A percentile compares a stretch with the other conserved stretches of the same genome.
Evolutionary conservation across 92 coral and sea anemone genomes (phyloP).

Genomic region (Plumapathes pennacea): DNA sequence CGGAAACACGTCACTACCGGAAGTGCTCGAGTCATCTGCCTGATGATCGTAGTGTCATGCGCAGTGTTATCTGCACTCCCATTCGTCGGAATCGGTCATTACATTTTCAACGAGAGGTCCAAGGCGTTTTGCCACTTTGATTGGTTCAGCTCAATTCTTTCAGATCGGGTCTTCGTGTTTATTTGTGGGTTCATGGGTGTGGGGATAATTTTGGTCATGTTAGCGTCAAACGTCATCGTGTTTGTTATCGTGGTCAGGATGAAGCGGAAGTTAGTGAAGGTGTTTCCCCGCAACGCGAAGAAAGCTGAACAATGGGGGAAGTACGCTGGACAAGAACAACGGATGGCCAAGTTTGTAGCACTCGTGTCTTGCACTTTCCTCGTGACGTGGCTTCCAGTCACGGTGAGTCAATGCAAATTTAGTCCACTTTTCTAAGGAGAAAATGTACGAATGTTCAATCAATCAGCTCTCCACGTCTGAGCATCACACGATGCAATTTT

Average conservation of each 20-base stretch:
- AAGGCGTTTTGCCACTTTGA: constrained; percentile 43
- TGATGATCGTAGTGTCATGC: constrained; percentile 23
- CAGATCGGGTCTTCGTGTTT: constrained; percentile 12
- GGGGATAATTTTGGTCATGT: constrained; percentile 16
- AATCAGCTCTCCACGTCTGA: no score
- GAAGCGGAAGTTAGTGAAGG: constrained; percentile 14
- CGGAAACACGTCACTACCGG: constrained; percentile 42
- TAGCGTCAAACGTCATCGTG: constrained; percentile 38
- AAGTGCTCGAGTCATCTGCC: constrained; percentile 40
- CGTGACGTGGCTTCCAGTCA: constrained; percentile 63
- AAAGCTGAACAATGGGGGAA: constrained; percentile 12
- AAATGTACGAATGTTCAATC: no score
- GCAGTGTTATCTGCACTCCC: constrained; percentile 42
- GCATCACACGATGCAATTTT: no score
- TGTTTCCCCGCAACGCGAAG: constrained; percentile 29
- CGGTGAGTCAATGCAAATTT: no score
- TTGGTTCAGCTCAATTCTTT: constrained; percentile 17
- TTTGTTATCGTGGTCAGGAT: constrained; percentile 40
- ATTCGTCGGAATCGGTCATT: constrained; percentile 40
- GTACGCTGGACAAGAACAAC: constrained; percentile 39
- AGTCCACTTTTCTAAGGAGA: no score
- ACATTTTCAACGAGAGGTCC: constrained; percentile 24
- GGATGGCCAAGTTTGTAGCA: constrained; percentile 72
- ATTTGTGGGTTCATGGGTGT: constrained; percentile 17
- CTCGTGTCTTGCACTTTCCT: constrained; percentile 48